Base-by-base conservation (phyloP, 2,797 vertebrate genomes). In the Yasuhikotakia modesta region DNA sequence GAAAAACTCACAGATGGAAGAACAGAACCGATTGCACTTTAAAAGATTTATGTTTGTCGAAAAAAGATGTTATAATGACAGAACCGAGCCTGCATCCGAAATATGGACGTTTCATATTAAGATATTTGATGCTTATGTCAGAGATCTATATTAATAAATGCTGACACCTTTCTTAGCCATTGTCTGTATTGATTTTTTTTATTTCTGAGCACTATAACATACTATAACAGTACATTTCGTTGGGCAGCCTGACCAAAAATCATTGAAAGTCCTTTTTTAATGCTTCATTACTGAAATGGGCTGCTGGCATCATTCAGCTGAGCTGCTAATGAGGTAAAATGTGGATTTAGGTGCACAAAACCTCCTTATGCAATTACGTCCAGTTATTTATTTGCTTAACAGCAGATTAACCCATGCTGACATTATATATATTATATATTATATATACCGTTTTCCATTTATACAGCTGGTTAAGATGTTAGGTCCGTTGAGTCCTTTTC, bases 151-250 rank as follows among this genome's bases (percentile, higher is more conserved):
- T 87, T 82, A 80, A 77, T 87, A 86, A 90, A 82, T 60, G 81
- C 86, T 86, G 86, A 89, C 88, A 83, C 81, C 84, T 85, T 80
- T 81, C 85, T 84, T 76, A 79, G 83, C 79, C 83, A 87, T 83
- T 82, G 87, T 78, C 82, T 65, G 27, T 85, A 93, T 92, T 90
- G 91, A 92, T 92, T 92, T 92, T 27, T 84, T 48, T 85, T 87
- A 89, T 92, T 87, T 87, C 87, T 87, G 87, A 90, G 90, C 86
- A 82, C 90, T 89, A 88, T 87, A 90, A 89, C 87, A 89, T 81
- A 79, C 65, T 7, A 43, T 30, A 69, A 35, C 72, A 61, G 85
- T 82, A 85, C 87, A 68, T 86, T 88, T 80, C 50, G 74, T 76
- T 76, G 58, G 71, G 72, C 77, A 69, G 45, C 63, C 81, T 81